Base-by-base conservation (phyloP, 2,797 vertebrate species). In the Microchirus variegatus region DNA sequence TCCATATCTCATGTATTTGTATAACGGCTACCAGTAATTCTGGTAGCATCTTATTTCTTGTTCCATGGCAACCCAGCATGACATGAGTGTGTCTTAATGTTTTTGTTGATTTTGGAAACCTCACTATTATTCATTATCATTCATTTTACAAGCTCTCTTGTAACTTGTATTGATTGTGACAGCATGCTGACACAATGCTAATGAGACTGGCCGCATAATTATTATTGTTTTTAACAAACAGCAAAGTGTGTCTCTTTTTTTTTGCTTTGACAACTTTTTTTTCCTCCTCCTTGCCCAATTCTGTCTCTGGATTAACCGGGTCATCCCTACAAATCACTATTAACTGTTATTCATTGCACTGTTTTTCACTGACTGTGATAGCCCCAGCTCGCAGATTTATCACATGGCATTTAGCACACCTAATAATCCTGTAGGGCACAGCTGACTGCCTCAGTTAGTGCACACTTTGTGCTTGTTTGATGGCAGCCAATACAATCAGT, bases 261-360 rank as follows among this genome's bases (percentile, higher is more conserved):
- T 56, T 68, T 63, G 35, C 40, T 50, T n/a, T 9, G 14, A 53
- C 43, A 38, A 38, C 36, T 4, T 5, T 40, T 51, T 51, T 38
- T 47, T 18, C 46, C 17, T 38, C 53, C 48, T 7, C 46, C 22
- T 36, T 59, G 53, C 52, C 59, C 38, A 62, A 26, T 42, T 65
- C 5, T 49, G 66, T 59, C 63, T 66, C 17, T 41, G 37, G 36
- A 1, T 40, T 57, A 78, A 75, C 50, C 59, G 55, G 69, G 64
- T 59, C 66, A 74, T 18, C 55, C 55, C 68, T 15, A 78, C 53
- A 59, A 67, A 75, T 74, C 10, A 10, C 41, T 48, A 7, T 44
- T 59, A 44, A n/a, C n/a, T n/a, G n/a, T 7, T 61, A 75, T 73
- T 66, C 4, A 70, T 77, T 43, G 38, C 46, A 15, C 40, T 70